phyloP scores from a whole-genome alignment of 2,797 vertebrate species.

The Phoxinus dragarum region DNA sequence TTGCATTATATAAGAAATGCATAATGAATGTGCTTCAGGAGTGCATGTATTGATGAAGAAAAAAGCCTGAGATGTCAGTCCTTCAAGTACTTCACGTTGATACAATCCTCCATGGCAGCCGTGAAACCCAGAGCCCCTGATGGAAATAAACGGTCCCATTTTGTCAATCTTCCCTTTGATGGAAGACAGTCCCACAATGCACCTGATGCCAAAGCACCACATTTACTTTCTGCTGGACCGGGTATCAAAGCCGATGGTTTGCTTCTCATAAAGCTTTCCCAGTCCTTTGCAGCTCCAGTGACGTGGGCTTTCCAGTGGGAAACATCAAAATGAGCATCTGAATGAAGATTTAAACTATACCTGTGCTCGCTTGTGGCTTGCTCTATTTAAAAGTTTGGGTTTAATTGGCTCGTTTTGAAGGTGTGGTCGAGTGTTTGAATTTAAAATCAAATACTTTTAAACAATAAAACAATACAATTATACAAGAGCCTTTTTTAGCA shows the following conservation, averaged over 20 bases:
- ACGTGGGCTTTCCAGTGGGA: background rate
- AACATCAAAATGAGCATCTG: conserved; percentile 13
- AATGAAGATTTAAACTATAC: background rate
- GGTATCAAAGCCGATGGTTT: conserved; percentile 45
- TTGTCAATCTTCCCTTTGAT: conserved; percentile 60
- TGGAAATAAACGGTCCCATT: conserved; percentile 60
- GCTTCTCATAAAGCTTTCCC: conserved; percentile 33
- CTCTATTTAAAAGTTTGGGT: background rate
- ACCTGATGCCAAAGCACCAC: conserved; percentile 58
- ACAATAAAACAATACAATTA: conserved; percentile 4
- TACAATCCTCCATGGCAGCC: conserved; percentile 61
- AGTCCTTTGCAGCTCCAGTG: conserved; percentile 19
- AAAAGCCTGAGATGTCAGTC: conserved; percentile 55
- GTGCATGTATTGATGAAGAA: conserved; percentile 39
- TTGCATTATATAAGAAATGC: conserved; percentile 28
- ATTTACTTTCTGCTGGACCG: conserved; percentile 55
- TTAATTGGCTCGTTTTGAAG: conserved; percentile 11
- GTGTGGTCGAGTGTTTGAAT: background rate
- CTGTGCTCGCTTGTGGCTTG: background rate
- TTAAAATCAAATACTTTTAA: background rate
- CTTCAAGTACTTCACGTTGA: conserved; percentile 51
- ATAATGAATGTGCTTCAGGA: conserved; percentile 40
- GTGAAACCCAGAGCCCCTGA: conserved; percentile 59
- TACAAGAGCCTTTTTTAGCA: background rate
- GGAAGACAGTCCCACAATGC: conserved; percentile 55